Evolutionary conservation across 2,888 invertebrate species (phyloP), one percentile per base, ranked within the genome.

Genomic region (Spicauda simplicius): DNA sequence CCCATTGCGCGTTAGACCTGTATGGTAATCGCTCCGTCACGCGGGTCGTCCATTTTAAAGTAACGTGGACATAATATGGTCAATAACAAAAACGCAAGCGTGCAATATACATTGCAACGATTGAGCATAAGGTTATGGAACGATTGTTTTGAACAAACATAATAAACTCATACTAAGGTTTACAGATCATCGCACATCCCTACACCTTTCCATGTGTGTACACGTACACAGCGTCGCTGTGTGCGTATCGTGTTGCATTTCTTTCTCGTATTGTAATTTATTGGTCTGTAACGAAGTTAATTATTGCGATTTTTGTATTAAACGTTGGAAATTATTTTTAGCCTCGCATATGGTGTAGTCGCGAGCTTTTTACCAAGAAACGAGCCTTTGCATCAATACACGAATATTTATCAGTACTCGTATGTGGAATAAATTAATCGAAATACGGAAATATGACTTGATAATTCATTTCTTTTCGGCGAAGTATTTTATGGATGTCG

Each of bases 251-350:
- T 82, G 84, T 87, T 84, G 87, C 87, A 89, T 89, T 92, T 91
- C 90, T 91, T 91, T 91, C 90, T 91, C 85, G 87, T 88, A 90
- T 92, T 90, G 93, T 92, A 91, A 93, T 93, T 92, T 93, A 93
- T 93, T 89, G 88, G 90, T 86, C 91, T 92, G 92, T 91, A 92
- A 91, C 91, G 87, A 91, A 91, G 91, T 92, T 92, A 93, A 93
- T 93, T 93, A 93, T 92, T 92, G 88, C 90, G 88, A 93, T 93
- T 93, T 93, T 93, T 92, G 92, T 91, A 92, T 92, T 92, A 92
- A 93, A 93, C 91, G 91, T 87, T 91, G 91, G 85, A 92, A 90
- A 92, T 92, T 91, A 93, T 92, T 92, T 92, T 92, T 90, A 92
- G 86, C 87, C 72, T 81, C 79, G 86, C 87, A 87, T 86, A 87